Evolutionary conservation across 2,888 invertebrate species (phyloP).

Genomic region (Hydriomena furcata): DNA sequence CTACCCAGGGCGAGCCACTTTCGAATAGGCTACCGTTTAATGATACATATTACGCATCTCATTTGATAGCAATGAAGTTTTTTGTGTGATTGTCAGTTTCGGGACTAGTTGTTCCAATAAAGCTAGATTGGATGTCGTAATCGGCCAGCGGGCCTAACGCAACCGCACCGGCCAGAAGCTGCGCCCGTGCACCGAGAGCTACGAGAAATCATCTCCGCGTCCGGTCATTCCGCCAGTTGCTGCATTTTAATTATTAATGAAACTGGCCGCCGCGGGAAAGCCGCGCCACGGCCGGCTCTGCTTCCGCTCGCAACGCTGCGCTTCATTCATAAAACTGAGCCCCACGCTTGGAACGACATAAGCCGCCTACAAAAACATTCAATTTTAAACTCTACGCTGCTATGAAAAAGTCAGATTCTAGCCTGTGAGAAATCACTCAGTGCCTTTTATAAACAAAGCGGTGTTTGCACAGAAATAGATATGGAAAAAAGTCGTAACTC

Average conservation of each 20-base stretch:
- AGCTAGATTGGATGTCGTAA: constrained; percentile 31
- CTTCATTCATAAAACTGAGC: constrained; percentile 80
- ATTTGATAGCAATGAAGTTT: constrained; percentile 36
- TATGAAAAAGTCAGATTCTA: constrained; percentile 44
- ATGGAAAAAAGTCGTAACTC: constrained; percentile 76
- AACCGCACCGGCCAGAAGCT: constrained; percentile 48
- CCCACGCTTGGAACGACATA: constrained; percentile 44
- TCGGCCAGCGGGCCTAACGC: constrained; percentile 16
- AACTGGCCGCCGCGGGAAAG: constrained; percentile 80
- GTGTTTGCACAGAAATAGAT: constrained; percentile 68
- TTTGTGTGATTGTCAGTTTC: constrained; percentile 26
- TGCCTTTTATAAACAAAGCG: constrained; percentile 44
- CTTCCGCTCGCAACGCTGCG: constrained; percentile 81
- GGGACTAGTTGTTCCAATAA: constrained; percentile 24
- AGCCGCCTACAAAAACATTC: constrained; percentile 37
- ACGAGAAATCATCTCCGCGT: constrained; percentile 80
- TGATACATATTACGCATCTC: constrained; percentile 53
- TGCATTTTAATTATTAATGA: constrained; percentile 82
- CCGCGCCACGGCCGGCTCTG: constrained; percentile 77
- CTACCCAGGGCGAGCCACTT: constrained; percentile 48
- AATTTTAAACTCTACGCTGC: constrained; percentile 52
- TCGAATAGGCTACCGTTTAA: constrained; percentile 65
- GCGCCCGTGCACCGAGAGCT: constrained; percentile 56
- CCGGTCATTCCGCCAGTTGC: constrained; percentile 79
- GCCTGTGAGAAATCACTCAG: constrained; percentile 33